These are phyloP conservation scores for Manis javanica DNA, from an alignment of 2,797 vertebrate species.

Conservation along the genomic window DNA sequence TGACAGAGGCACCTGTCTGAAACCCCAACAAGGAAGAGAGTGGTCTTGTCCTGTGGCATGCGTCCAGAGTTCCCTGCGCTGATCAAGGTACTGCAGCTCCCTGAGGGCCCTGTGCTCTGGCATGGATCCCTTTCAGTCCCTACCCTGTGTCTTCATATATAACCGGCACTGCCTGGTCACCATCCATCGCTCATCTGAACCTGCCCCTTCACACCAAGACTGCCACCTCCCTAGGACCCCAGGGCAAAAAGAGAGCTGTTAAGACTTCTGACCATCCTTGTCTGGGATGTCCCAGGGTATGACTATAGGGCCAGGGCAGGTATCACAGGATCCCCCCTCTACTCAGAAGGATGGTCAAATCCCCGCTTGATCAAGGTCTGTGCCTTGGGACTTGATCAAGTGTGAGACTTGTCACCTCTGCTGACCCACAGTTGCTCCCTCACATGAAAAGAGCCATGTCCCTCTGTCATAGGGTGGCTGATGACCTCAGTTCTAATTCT, in stretches of 20 bases:
- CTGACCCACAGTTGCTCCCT: not conserved
- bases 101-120: not conserved
- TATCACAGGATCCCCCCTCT: not conserved
- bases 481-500: not conserved
- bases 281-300: not conserved
- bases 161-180: not conserved
- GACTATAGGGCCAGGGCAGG: rapidly evolving
- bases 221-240: too few species aligned
- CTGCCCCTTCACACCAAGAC: not conserved
- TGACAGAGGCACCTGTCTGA: not conserved
- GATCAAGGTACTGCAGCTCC: not conserved
- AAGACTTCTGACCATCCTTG: not conserved
- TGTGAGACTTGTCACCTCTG: not conserved
- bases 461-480: not conserved
- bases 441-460: not conserved
- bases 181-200: not conserved
- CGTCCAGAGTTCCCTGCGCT: not conserved
- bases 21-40: not conserved
- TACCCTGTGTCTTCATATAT: not conserved
- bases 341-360: not conserved
- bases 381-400: too few species aligned
- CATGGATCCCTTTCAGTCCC: not conserved
- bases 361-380: not conserved
- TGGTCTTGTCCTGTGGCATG: not conserved
- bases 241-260: not conserved